Evolutionary conservation across 64 coral and sea anemone species (phyloP).

Genomic region (Actinia tenebrosa): DNA sequence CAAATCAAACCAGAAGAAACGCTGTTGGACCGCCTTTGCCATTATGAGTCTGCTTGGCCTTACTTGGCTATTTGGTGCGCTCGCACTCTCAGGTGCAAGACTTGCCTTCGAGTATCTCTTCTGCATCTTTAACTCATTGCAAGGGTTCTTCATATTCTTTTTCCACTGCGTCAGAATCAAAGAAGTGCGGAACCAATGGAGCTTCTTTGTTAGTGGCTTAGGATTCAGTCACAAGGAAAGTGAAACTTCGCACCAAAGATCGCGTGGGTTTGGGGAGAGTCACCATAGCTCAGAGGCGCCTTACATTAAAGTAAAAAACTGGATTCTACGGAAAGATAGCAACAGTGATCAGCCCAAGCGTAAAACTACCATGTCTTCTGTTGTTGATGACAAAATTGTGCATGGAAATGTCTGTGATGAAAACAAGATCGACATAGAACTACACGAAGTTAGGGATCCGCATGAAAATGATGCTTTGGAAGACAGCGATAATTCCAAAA

Average conservation of each 20-base stretch:
- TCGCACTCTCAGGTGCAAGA: conserved; percentile 53
- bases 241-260: conserved; percentile 7
- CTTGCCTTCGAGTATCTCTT: conserved; percentile 81
- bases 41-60: conserved; percentile 73
- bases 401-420: background rate
- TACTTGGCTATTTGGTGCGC: conserved; percentile 74
- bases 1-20: conserved; percentile 38
- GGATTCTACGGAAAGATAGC: background rate
- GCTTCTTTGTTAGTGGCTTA: conserved; percentile 25
- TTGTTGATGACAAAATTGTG: background rate
- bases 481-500: background rate
- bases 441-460: background rate
- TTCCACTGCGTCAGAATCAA: conserved; percentile 76
- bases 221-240: background rate
- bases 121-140: conserved; percentile 88
- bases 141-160: conserved; percentile 83
- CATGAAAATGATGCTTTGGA: conserved; percentile 1
- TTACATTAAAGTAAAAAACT: conserved; percentile 1
- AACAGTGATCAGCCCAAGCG: background rate
- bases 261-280: conserved; percentile 17
- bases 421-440: conserved; percentile 6
- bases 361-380: background rate
- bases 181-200: conserved; percentile 80
- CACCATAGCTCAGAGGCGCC: conserved; percentile 19
- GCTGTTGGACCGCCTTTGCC: conserved; percentile 62